Evolutionary conservation across 2,888 invertebrate species (phyloP).

Genomic region (Papilio demoleus): DNA sequence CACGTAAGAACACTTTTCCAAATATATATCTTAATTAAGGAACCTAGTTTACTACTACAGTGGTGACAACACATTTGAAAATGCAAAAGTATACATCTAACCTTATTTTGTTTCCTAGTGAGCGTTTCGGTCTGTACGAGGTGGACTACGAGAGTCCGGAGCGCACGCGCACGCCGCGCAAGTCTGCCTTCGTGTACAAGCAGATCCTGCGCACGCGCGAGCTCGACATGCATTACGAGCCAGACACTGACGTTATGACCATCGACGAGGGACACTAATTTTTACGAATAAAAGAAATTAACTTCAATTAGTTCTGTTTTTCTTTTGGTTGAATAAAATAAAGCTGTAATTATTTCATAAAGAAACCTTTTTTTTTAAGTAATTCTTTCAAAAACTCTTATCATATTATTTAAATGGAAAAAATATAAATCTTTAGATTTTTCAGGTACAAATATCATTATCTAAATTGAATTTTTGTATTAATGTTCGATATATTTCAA

Average conservation of each 20-base stretch:
- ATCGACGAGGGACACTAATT: slow-evolving; percentile 52
- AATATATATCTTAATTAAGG: no score
- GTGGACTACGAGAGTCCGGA: slow-evolving; percentile 53
- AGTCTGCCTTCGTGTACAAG: slow-evolving; percentile 55
- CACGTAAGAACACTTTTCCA: slow-evolving; percentile 47
- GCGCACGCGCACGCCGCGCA: slow-evolving; percentile 59
- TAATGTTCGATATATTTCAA: no score
- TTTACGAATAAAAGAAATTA: not conserved
- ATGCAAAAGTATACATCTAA: no score
- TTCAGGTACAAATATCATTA: no score
- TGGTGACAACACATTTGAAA: not conserved
- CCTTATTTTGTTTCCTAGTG: no score
- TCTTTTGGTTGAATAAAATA: no score
- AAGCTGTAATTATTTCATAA: no score
- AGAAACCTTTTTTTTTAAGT: no score
- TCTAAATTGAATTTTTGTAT: no score
- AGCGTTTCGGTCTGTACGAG: slow-evolving; percentile 59
- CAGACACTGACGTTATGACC: slow-evolving; percentile 45
- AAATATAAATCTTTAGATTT: no score
- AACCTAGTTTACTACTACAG: not conserved
- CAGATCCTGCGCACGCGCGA: slow-evolving; percentile 50
- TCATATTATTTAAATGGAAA: no score
- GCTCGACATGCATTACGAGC: slow-evolving; percentile 4
- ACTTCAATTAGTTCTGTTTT: not conserved
- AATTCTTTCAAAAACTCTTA: no score